These are phyloP conservation scores for Chorisops tibialis DNA, from an alignment of 2,888 invertebrate genomes.

Conservation along the genomic window DNA sequence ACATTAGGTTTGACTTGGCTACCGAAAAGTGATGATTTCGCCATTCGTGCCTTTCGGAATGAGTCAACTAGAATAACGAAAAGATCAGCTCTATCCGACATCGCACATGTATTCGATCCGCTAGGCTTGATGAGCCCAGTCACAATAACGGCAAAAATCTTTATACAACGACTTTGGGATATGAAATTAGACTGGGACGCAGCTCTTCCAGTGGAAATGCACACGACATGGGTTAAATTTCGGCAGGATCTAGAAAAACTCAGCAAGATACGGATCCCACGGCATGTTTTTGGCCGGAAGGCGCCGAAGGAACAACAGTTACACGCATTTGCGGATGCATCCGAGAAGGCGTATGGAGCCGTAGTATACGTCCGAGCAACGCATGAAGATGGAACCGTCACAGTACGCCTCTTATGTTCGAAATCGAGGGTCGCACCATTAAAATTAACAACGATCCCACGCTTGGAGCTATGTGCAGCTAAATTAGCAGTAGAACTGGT, in stretches of 20 bases:
- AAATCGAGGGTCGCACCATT: too few relatives aligned
- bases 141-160: not conserved
- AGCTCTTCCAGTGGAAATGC: slow-evolving; percentile 2
- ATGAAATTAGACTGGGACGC: too few relatives aligned
- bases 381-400: not conserved
- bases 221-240: slow-evolving; percentile 3
- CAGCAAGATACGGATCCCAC: not conserved
- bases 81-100: not conserved
- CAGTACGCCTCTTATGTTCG: not conserved
- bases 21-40: too few relatives aligned
- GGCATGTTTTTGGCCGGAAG: too few relatives aligned
- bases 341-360: not conserved
- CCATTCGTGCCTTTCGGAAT: not conserved
- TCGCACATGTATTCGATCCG: not conserved
- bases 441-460: not conserved
- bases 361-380: not conserved
- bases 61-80: not conserved
- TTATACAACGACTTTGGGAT: slow-evolving; percentile 15
- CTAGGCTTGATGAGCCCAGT: slow-evolving; percentile 12
- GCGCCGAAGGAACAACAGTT: too few relatives aligned
- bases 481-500: not conserved
- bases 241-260: too few relatives aligned
- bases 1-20: not conserved
- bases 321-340: too few relatives aligned
- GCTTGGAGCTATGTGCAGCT: not conserved